phyloP scores from a whole-genome alignment of 2,113 vertebrate genomes.

The Arvicanthis niloticus region DNA sequence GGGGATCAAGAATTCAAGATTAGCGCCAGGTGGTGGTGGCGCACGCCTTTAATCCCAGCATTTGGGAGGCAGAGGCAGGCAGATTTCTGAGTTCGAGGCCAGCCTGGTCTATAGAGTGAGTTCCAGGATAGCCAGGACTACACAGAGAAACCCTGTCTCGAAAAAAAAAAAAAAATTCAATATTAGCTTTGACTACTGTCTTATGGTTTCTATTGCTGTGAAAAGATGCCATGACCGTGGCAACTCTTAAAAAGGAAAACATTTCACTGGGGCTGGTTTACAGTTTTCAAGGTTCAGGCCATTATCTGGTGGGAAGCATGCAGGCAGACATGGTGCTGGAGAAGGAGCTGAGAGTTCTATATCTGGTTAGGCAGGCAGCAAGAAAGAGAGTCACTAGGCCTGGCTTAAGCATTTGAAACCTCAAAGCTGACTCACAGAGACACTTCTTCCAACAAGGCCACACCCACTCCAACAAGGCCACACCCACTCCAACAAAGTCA shows the following conservation, averaged over 20 bases:
- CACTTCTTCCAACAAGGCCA: background rate
- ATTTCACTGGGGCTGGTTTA: background rate
- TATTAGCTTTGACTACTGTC: background rate
- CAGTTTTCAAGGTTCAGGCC: background rate
- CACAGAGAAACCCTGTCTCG: no score
- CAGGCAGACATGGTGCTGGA: background rate
- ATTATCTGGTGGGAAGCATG: background rate
- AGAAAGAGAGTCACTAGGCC: background rate
- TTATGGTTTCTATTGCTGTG: background rate
- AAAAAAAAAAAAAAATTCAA: no score
- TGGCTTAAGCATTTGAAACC: background rate
- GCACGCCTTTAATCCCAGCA: no score
- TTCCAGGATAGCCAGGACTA: no score
- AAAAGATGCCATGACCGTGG: background rate
- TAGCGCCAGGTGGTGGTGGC: no score
- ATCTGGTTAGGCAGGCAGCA: background rate
- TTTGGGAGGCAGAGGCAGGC: no score
- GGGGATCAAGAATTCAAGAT: background rate
- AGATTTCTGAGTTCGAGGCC: no score
- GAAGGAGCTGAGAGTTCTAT: background rate
- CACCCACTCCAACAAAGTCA: no score
- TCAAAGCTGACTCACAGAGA: background rate
- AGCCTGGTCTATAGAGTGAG: no score
- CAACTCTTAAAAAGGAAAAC: no score
- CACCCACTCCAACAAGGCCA: background rate